A percentile compares a stretch with the other conserved stretches of the same genome.
These are phyloP conservation scores for Bellardia pandia DNA, from an alignment of 2,888 invertebrate genomes.

Conservation along the genomic window DNA sequence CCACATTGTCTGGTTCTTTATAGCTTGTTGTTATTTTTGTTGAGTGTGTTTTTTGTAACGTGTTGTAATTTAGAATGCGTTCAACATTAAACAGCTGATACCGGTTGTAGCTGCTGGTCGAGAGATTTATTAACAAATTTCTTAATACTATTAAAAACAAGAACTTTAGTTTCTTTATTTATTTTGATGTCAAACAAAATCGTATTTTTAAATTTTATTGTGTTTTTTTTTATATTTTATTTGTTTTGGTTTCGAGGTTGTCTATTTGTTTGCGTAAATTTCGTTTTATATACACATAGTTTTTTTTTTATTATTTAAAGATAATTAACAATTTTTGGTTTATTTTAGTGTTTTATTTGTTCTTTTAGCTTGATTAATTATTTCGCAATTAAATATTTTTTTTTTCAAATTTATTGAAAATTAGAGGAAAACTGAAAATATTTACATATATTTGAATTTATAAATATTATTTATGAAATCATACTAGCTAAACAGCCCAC, in stretches of 20 bases:
- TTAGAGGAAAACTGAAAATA: not conserved
- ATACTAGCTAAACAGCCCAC: not conserved
- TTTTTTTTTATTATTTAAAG: slow-evolving; percentile 10
- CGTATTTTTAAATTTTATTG: not conserved
- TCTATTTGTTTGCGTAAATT: not conserved
- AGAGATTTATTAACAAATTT: not conserved
- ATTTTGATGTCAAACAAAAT: not conserved
- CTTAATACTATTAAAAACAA: not conserved
- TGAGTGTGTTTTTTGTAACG: not conserved
- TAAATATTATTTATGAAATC: not conserved
- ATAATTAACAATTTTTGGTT: not conserved
- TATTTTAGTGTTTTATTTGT: not conserved
- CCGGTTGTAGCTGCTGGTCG: not conserved
- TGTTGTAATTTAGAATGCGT: not conserved
- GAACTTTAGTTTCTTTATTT: not conserved
- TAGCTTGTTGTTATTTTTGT: not conserved
- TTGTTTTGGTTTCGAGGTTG: not conserved
- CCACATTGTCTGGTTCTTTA: slow-evolving; percentile 7
- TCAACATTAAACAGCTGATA: slow-evolving; percentile 32
- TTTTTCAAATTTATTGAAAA: not conserved
- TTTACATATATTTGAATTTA: not conserved
- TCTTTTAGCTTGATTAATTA: slow-evolving; percentile 2
- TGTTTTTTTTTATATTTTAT: not conserved
- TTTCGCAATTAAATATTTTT: slow-evolving; percentile 7
- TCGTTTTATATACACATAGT: not conserved